Conservation (phyloP, 2,888 invertebrate species). For the Oxyscelio sp. region DNA sequence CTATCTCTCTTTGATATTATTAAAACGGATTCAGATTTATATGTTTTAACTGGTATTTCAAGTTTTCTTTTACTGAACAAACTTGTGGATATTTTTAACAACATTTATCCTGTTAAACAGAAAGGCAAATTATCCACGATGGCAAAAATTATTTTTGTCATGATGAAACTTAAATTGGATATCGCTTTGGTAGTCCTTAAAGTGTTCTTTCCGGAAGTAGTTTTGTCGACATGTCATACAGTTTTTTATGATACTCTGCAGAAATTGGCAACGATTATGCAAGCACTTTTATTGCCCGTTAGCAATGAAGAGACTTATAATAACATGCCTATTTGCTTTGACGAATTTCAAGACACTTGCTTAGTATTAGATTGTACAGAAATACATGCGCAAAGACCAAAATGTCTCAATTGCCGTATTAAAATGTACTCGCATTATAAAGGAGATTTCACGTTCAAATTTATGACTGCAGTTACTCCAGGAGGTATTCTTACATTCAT, state of each 20-base stretch:
- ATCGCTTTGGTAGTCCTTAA: constrained; percentile 5
- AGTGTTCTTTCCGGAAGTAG: constrained; percentile 1
- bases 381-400: constrained; percentile 73
- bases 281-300: constrained; percentile 1
- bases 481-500: constrained; percentile 76
- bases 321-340: constrained; percentile 77
- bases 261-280: constrained; percentile 28
- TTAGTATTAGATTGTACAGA: constrained; percentile 79
- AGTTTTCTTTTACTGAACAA: constrained; percentile 15
- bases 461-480: constrained; percentile 79
- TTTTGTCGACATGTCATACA: not conserved
- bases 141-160: constrained; percentile 17
- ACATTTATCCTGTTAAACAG: constrained; percentile 2
- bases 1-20: constrained; percentile 23
- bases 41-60: constrained; percentile 29
- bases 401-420: constrained; percentile 71
- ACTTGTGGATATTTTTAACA: constrained; percentile 25
- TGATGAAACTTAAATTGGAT: constrained; percentile 45
- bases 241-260: constrained; percentile 21
- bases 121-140: not conserved
- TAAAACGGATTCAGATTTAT: constrained; percentile 28
- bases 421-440: constrained; percentile 77
- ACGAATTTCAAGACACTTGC: constrained; percentile 69
- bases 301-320: constrained; percentile 62
- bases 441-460: constrained; percentile 74